These are phyloP conservation scores for Turritopsis dohrnii DNA, from an alignment of 30 jellyfish, hydroid and myxozoan genomes.

Conservation along the genomic window DNA sequence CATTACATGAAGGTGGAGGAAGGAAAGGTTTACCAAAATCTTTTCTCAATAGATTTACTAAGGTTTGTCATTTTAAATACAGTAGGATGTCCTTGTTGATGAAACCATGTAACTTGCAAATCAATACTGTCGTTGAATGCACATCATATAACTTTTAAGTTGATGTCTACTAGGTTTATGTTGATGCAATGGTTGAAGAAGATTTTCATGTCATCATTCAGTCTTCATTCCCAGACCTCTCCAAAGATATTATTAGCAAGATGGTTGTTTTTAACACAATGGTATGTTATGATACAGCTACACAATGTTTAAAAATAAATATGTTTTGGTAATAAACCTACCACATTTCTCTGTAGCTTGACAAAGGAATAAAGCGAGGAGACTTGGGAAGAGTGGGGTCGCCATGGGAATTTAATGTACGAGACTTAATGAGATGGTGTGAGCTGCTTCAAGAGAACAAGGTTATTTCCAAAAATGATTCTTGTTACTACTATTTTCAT, in stretches of 20 bases:
- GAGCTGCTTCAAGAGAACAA: slow-evolving; percentile 30
- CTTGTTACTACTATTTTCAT: too few relatives aligned
- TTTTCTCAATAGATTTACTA: slow-evolving; percentile 84
- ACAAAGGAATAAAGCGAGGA: slow-evolving; percentile 49
- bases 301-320: neutral
- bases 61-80: slow-evolving; percentile 36
- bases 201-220: slow-evolving; percentile 50
- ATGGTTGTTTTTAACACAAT: slow-evolving; percentile 61
- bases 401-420: slow-evolving; percentile 95
- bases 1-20: slow-evolving; percentile 95
- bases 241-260: slow-evolving; percentile 31
- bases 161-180: slow-evolving; percentile 55
- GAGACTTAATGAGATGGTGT: slow-evolving; percentile 89
- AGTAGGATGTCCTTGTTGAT: too few relatives aligned
- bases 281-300: slow-evolving; percentile 32
- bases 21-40: slow-evolving; percentile 95
- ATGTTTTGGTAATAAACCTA: neutral
- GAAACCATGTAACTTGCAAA: too few relatives aligned
- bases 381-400: slow-evolving; percentile 80
- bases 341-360: slow-evolving; percentile 33
- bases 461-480: neutral
- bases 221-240: slow-evolving; percentile 45
- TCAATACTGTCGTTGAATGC: too few relatives aligned
- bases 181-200: slow-evolving; percentile 57
- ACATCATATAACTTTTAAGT: neutral